phyloP scores from a whole-genome alignment of 2,113 vertebrate species.

The Nesogale talazaci region DNA sequence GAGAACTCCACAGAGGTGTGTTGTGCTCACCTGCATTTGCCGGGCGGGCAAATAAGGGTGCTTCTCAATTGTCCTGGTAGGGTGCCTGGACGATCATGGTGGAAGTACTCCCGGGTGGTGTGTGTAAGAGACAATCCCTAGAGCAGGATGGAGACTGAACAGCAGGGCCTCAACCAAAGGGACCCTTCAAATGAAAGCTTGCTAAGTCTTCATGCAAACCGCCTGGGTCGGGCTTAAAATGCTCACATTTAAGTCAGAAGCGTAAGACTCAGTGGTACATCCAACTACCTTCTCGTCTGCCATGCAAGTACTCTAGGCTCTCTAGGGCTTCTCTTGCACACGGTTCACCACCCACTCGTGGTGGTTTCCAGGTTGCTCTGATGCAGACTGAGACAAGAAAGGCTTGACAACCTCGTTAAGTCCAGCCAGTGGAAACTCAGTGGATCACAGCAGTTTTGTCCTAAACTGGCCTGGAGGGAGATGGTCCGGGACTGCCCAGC shows the following conservation, averaged over 20 bases:
- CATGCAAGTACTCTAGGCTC: not conserved
- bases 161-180: not conserved
- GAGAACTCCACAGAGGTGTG: slow-evolving; percentile 95
- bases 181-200: not conserved
- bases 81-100: slow-evolving; percentile 46
- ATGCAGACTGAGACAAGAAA: not conserved
- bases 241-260: not conserved
- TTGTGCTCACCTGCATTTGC: slow-evolving; percentile 86
- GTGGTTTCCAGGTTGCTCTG: not conserved
- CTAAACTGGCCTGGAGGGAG: not conserved
- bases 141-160: not conserved
- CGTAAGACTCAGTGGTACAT: not conserved
- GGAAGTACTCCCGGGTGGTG: no score
- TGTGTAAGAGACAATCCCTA: no score
- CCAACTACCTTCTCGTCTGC: no score
- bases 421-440: not conserved
- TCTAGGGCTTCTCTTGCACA: not conserved
- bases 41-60: slow-evolving; percentile 84
- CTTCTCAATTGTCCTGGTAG: slow-evolving; percentile 72
- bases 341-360: not conserved
- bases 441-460: not conserved
- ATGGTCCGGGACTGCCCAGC: not conserved
- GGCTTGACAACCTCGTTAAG: not conserved
- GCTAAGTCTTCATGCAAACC: not conserved
- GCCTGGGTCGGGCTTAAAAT: not conserved